These are phyloP conservation scores for Copidosoma floridanum DNA, from an alignment of 1,140 invertebrate species.

Conservation along the genomic window DNA sequence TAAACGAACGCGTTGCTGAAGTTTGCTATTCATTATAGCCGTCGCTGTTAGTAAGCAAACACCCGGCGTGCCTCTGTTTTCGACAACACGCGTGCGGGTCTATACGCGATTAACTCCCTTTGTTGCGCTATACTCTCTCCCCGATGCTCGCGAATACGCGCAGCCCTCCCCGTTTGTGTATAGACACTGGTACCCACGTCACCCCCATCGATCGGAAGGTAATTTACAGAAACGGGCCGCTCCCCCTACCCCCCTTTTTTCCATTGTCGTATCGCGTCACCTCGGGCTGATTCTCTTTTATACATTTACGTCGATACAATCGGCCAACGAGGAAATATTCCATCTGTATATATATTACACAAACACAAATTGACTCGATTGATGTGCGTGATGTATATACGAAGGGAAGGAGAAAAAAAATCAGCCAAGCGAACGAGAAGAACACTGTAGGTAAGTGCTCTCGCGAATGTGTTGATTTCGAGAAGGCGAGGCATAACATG, in stretches of 20 bases:
- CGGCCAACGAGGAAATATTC: no score
- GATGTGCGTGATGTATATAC: no score
- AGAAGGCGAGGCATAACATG: no score
- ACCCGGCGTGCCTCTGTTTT: constrained; percentile 25
- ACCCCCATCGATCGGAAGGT: constrained; percentile 39
- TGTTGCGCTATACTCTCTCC: constrained; percentile 18
- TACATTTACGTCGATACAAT: not conserved
- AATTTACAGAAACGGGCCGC: constrained; percentile 10
- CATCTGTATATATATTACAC: no score
- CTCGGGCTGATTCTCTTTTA: no score
- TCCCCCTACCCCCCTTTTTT: not conserved
- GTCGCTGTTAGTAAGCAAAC: constrained; percentile 47
- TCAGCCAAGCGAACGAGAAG: no score
- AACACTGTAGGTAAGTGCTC: not conserved
- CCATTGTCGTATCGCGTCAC: not conserved
- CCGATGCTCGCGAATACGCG: constrained; percentile 9
- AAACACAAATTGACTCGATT: constrained; percentile 5
- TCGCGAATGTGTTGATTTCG: not conserved
- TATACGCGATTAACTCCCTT: constrained; percentile 45
- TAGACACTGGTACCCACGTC: constrained; percentile 23
- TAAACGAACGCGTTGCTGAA: constrained; percentile 41
- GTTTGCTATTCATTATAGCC: constrained; percentile 52
- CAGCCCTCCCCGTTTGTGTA: constrained; percentile 11
- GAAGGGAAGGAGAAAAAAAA: no score
- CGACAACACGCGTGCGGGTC: constrained; percentile 19